phyloP scores from a whole-genome alignment of 35 echinoderm and acorn worm genomes.

The Eucidaris tribuloides region DNA sequence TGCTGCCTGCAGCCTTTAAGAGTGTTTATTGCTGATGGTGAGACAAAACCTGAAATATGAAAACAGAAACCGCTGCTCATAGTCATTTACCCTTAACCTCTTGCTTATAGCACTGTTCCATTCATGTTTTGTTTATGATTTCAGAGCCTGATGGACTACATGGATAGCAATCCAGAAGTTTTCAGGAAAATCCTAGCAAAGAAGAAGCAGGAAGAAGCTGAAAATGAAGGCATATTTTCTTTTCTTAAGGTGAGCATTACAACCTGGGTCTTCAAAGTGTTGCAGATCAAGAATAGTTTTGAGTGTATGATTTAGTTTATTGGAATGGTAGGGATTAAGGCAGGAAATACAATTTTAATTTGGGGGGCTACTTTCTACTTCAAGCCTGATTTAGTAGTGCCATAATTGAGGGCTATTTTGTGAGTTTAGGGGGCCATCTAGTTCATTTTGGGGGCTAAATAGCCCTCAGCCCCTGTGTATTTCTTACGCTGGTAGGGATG shows the following conservation, averaged over 20 bases:
- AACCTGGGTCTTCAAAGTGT: too few species aligned
- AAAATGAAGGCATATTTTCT: constrained; percentile 62
- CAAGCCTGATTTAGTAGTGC: too few species aligned
- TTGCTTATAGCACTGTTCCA: neutral
- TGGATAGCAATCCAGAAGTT: constrained; percentile 54
- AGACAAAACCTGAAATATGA: neutral
- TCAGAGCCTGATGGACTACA: constrained; percentile 57
- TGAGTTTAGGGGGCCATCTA: too few species aligned
- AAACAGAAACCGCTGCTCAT: neutral
- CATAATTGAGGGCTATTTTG: too few species aligned
- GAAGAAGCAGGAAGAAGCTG: constrained; percentile 63
- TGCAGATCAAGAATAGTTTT: too few species aligned
- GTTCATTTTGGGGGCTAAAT: too few species aligned
- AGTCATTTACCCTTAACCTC: neutral
- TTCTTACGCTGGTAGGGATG: too few species aligned
- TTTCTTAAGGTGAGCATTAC: constrained; percentile 59
- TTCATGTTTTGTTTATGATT: neutral
- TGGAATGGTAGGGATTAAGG: too few species aligned
- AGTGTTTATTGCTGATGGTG: neutral
- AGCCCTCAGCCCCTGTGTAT: too few species aligned
- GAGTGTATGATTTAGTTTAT: too few species aligned
- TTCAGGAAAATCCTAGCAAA: constrained; percentile 54
- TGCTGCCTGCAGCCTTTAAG: neutral
- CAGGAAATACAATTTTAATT: too few species aligned
- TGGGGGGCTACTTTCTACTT: too few species aligned